These are phyloP conservation scores for Sternotherus odoratus DNA, from an alignment of 2,797 vertebrate species.

Conservation along the genomic window DNA sequence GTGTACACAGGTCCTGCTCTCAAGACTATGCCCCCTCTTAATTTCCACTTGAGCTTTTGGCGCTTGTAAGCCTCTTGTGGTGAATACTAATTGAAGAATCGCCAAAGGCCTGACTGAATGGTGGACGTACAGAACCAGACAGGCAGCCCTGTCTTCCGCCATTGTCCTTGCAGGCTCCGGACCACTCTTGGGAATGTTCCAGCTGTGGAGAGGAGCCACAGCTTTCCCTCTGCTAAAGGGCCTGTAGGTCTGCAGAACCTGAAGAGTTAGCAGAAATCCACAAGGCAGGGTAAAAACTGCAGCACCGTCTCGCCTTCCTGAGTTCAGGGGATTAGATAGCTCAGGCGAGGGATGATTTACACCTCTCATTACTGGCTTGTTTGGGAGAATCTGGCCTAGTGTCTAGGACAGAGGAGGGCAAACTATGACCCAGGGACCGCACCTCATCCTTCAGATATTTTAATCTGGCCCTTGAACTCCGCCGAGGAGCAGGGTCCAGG, in stretches of 20 bases:
- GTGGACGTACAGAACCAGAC: accelerated
- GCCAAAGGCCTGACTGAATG: neutral
- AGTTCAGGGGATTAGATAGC: neutral
- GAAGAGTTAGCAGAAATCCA: neutral
- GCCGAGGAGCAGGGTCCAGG: no score
- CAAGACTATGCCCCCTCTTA: neutral
- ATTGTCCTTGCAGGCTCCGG: neutral
- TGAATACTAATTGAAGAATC: neutral
- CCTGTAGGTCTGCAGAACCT: neutral
- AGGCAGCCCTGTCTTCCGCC: neutral
- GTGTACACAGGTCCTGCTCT: conserved; percentile 3
- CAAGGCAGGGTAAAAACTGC: neutral
- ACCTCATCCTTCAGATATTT: no score
- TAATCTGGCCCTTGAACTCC: no score
- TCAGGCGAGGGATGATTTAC: neutral
- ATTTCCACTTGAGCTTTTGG: neutral
- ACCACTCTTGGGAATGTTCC: neutral
- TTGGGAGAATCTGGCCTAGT: neutral
- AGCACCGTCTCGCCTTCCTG: neutral
- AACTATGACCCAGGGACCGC: no score
- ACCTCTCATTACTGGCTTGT: neutral
- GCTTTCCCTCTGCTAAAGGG: neutral
- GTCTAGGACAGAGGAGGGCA: neutral
- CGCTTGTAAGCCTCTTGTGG: neutral
- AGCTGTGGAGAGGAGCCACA: neutral